phyloP scores from a whole-genome alignment of 2,113 vertebrate species.

The Misgurnus anguillicaudatus region DNA sequence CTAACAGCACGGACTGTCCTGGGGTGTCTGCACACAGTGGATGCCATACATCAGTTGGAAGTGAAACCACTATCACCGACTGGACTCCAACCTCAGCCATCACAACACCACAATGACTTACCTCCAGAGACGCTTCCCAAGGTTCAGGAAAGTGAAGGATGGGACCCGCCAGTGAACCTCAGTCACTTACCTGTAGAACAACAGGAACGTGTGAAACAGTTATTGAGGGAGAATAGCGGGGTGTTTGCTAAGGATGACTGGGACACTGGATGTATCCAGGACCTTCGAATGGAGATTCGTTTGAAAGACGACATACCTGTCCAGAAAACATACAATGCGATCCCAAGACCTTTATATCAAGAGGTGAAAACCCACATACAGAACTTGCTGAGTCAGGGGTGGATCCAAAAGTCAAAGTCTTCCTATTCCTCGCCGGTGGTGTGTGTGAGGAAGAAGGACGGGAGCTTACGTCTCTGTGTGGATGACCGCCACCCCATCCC shows the following conservation, averaged over 20 bases:
- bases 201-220: neutral
- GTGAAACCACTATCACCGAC: neutral
- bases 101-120: neutral
- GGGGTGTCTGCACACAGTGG: too few relatives aligned
- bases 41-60: too few relatives aligned
- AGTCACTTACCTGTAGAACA: slow-evolving; percentile 4
- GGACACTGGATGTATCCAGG: slow-evolving; percentile 8
- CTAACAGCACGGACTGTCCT: too few relatives aligned
- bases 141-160: slow-evolving; percentile 17
- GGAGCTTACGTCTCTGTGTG: too few relatives aligned
- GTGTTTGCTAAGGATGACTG: slow-evolving; percentile 21
- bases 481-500: too few relatives aligned
- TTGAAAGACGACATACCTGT: slow-evolving; percentile 18
- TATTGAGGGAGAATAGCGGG: neutral
- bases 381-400: too few relatives aligned
- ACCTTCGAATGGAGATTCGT: slow-evolving; percentile 13
- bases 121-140: neutral
- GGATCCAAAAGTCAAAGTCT: too few relatives aligned
- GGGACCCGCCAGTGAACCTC: slow-evolving; percentile 18
- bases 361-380: too few relatives aligned
- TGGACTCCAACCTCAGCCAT: neutral
- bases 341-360: too few relatives aligned
- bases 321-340: too few relatives aligned
- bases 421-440: neutral
- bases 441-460: neutral